phyloP scores from a whole-genome alignment of 2,888 invertebrate genomes.

The Apamea monoglypha region DNA sequence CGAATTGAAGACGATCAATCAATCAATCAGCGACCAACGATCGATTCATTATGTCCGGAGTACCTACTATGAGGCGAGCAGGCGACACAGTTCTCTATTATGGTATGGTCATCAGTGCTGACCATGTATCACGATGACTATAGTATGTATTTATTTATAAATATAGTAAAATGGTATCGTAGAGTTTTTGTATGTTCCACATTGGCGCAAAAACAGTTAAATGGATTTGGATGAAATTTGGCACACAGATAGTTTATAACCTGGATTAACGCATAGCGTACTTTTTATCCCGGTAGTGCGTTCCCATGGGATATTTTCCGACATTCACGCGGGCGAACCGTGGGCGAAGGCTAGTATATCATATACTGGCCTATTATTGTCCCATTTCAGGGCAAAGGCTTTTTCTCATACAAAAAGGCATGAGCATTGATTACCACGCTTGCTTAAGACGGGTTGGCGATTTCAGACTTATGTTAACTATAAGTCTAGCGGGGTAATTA shows the following conservation, averaged over 20 bases:
- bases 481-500: too few species aligned
- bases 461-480: neutral
- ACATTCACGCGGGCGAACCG: too few species aligned
- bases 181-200: too few species aligned
- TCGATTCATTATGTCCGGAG: neutral
- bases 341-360: neutral
- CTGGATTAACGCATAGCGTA: too few species aligned
- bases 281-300: too few species aligned
- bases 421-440: neutral
- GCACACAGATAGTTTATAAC: too few species aligned
- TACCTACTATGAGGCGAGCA: neutral
- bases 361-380: neutral
- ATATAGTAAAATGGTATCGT: too few species aligned
- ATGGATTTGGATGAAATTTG: too few species aligned
- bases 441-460: neutral
- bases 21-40: neutral
- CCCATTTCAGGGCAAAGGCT: neutral
- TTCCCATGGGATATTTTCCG: too few species aligned
- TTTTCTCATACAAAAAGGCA: neutral
- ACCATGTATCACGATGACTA: too few species aligned
- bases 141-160: neutral
- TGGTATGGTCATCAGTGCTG: neutral
- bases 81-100: neutral
- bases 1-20: neutral
- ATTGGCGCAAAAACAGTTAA: too few species aligned